These are phyloP conservation scores for Enteromius treurensis DNA, from an alignment of 2,797 vertebrate species.

Conservation along the genomic window DNA sequence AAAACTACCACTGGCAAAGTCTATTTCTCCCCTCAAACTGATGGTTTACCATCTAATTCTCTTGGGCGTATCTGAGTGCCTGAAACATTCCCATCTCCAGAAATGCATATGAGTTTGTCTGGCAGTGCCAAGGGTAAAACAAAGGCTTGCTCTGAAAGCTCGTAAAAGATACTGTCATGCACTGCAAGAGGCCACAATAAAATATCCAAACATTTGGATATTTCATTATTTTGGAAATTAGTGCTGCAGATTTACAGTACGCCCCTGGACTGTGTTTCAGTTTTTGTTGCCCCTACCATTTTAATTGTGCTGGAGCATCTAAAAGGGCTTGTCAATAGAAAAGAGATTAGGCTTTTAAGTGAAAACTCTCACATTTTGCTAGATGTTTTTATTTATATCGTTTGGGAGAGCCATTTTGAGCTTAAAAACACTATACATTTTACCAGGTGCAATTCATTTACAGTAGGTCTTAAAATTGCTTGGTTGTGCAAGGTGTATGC, in stretches of 20 bases:
- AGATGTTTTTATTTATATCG: no score
- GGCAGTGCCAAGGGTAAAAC: constrained; percentile 76
- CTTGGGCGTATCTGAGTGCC: constrained; percentile 74
- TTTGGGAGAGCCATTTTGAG: neutral
- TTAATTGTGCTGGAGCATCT: neutral
- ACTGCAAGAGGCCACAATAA: constrained; percentile 30
- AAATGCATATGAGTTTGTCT: constrained; percentile 75
- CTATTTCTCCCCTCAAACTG: constrained; percentile 73
- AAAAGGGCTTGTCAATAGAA: neutral
- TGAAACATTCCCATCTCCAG: constrained; percentile 75
- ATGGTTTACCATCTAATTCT: constrained; percentile 79
- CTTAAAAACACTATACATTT: neutral
- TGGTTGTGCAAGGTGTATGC: neutral
- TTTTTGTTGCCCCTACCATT: neutral
- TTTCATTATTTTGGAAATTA: constrained; percentile 4
- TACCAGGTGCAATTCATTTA: neutral
- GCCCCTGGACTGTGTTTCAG: constrained; percentile 17
- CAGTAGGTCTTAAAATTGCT: neutral
- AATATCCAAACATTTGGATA: constrained; percentile 33
- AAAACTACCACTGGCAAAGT: constrained; percentile 68
- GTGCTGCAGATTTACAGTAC: constrained; percentile 23
- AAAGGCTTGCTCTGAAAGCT: constrained; percentile 69
- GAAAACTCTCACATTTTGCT: neutral
- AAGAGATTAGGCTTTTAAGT: neutral
- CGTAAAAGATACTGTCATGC: constrained; percentile 72